Percentiles rank a stretch among this genome's conserved stretches.
Conservation (phyloP, 37 sponge, comb jelly and placozoan genomes). For the Chondrilla cf. caribensis region DNA sequence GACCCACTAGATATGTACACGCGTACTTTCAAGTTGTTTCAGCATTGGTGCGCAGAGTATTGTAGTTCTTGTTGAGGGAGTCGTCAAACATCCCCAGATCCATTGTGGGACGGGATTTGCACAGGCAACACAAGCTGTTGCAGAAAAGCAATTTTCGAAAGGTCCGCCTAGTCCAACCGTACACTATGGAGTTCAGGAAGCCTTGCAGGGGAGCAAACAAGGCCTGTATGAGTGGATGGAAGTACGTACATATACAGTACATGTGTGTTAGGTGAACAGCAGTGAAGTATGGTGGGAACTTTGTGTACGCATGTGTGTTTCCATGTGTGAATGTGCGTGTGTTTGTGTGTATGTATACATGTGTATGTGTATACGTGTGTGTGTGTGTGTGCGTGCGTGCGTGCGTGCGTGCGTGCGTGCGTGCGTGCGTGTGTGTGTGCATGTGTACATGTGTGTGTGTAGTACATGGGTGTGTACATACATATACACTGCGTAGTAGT, state of each 20-base stretch:
- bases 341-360: too few relatives aligned
- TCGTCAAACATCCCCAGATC: too few relatives aligned
- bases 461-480: neutral
- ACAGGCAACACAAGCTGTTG: too few relatives aligned
- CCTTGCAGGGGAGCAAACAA: constrained; percentile 68
- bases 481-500: neutral
- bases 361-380: neutral
- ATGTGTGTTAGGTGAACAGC: too few relatives aligned
- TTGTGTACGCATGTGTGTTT: neutral
- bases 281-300: neutral
- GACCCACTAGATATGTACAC: too few relatives aligned
- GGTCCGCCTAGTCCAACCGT: constrained; percentile 65
- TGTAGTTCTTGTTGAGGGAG: too few relatives aligned
- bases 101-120: too few relatives aligned
- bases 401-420: neutral
- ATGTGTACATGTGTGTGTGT: neutral
- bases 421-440: neutral
- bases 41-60: too few relatives aligned
- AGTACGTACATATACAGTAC: neutral
- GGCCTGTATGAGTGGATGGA: constrained; percentile 41
- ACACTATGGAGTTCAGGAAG: constrained; percentile 63
- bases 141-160: constrained; percentile 27
- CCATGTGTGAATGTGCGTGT: too few relatives aligned
- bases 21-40: too few relatives aligned
- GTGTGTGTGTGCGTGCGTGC: neutral